Percentiles rank a stretch among this genome's conserved stretches.
Evolutionary conservation across 2,113 vertebrate genomes (phyloP).

Genomic region (Nothobranchius kuhntae): DNA sequence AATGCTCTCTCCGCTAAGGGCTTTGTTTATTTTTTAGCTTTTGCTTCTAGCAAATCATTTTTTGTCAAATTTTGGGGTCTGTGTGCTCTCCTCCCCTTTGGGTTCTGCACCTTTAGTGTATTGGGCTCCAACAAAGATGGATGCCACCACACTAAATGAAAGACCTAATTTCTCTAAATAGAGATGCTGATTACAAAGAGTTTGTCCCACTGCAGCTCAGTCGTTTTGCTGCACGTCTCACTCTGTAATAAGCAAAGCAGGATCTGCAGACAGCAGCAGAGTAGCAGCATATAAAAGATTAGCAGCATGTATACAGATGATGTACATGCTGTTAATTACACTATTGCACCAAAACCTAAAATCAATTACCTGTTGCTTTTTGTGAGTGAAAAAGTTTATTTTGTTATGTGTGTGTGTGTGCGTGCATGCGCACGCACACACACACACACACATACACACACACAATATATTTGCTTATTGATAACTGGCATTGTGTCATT

Average conservation of each 20-base stretch:
- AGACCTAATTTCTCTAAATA: slow-evolving; percentile 49
- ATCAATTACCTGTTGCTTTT: no score
- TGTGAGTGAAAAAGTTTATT: no score
- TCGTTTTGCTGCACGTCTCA: slow-evolving; percentile 53
- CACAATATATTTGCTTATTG: no score
- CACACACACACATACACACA: no score
- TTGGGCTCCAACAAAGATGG: slow-evolving; percentile 28
- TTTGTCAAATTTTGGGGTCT: slow-evolving; percentile 77
- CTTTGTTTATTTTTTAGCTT: slow-evolving; percentile 81
- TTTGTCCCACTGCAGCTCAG: slow-evolving; percentile 33
- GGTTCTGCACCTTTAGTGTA: slow-evolving; percentile 18
- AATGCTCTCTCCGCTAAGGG: slow-evolving; percentile 34
- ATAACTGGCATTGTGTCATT: no score
- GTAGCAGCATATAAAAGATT: no score
- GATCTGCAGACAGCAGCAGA: slow-evolving; percentile 2
- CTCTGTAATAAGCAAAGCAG: slow-evolving; percentile 64
- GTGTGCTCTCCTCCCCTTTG: neutral
- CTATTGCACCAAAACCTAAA: no score
- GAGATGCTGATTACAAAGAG: slow-evolving; percentile 53
- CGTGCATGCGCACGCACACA: no score
- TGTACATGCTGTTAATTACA: no score
- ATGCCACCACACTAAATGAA: slow-evolving; percentile 56
- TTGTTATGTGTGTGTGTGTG: no score
- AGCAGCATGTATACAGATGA: no score
- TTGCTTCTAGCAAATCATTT: slow-evolving; percentile 79